Conservation (phyloP, 2,888 invertebrate genomes). For the Drosophila parthenogenetica region DNA sequence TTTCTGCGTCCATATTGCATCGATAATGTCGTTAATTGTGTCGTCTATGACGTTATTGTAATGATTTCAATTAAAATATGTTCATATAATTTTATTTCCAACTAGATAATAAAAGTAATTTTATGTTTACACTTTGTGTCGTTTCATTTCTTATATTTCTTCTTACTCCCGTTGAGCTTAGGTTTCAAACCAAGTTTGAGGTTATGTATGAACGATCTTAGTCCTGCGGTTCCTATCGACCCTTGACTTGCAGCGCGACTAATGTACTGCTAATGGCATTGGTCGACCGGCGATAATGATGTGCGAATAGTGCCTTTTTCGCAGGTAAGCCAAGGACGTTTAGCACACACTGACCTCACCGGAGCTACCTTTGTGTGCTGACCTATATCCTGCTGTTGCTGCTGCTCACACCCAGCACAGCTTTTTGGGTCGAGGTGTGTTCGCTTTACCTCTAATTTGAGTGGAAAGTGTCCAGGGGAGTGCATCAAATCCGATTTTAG, state of each 20-base stretch:
- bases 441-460: conserved; percentile 44
- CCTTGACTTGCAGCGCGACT: conserved; percentile 52
- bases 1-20: too few species aligned
- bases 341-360: neutral
- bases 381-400: conserved; percentile 51
- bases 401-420: conserved; percentile 30
- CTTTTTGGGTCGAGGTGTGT: conserved; percentile 23
- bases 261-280: conserved; percentile 74
- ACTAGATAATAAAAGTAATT: too few species aligned
- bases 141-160: too few species aligned
- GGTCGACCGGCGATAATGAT: conserved; percentile 80
- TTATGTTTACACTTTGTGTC: too few species aligned
- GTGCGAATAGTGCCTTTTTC: conserved; percentile 63
- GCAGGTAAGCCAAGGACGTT: conserved; percentile 36
- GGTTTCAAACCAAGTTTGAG: conserved; percentile 2
- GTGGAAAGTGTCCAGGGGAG: conserved; percentile 29
- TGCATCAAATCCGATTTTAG: conserved; percentile 45
- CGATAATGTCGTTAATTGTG: too few species aligned
- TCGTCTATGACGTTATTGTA: neutral
- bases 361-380: conserved; percentile 1
- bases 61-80: neutral
- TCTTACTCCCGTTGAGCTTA: neutral
- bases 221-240: conserved; percentile 21
- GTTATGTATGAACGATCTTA: neutral
- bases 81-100: neutral